Evolutionary conservation across 1,140 invertebrate genomes (phyloP), one percentile per base, ranked within the genome.

Genomic region (Mya arenaria): DNA sequence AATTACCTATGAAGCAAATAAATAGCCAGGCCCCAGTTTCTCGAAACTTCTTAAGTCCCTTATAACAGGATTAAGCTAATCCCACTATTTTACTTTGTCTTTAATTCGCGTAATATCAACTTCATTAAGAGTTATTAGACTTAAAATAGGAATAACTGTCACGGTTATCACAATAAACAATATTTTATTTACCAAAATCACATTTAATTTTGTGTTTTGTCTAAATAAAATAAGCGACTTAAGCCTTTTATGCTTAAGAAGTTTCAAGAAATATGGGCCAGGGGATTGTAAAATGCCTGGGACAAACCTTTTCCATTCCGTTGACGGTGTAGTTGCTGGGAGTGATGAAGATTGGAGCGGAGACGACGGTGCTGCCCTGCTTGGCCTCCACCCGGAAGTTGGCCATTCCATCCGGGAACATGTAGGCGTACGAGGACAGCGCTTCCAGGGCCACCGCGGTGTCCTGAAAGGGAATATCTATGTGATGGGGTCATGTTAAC

Each of bases 361-460:
- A 34, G 6, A 56, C 60, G 48, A 10, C 15, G 1, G 3, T 25
- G 4, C 36, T 32, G 56, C 44, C 63, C 19, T 17, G 25, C 19
- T 10, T 56, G 0, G 62, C 75, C 37, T 6, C 39, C 1, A 78
- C 28, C 4, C 8, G 55, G 44, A 78, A 78, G 34, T 78, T 34
- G 28, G 41, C 52, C 10, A 25, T 37, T 37, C 23, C 3, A 23
- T 56, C 41, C 4, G 41, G 44, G 37, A 48, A 56, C 4, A 32
- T 25, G 4, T 66, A 55, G 1, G 60, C 60, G 37, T 66, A 78
- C 19, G n/a, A n/a, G 25, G 75, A 23, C 23, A 78, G 39, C 4
- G 75, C 62, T 68, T 65, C 48, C 17, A 78, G 17, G 13, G 62
- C 75, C 30, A 78, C 65, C 15, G 63, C 63, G 23, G 75, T 78